These are phyloP conservation scores for Allolobophora icterica DNA, from an alignment of 2,888 invertebrate species.

Conservation along the genomic window DNA sequence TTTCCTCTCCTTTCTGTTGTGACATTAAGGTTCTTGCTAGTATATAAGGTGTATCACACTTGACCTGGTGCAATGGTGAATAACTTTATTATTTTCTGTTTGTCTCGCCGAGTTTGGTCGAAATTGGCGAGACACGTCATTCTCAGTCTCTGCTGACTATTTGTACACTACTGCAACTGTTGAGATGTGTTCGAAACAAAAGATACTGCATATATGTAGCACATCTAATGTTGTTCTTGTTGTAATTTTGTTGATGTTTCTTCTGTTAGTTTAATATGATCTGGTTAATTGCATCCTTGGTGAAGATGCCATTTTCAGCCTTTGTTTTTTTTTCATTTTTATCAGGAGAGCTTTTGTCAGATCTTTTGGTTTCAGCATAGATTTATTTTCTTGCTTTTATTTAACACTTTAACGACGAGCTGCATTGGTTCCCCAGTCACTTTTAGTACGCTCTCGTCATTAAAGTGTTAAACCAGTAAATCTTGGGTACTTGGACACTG, in stretches of 20 bases:
- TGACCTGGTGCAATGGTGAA: not conserved
- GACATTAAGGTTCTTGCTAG: not conserved
- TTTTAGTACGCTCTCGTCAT: too few species aligned
- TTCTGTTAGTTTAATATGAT: not conserved
- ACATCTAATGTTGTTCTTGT: not conserved
- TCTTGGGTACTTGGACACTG: not conserved
- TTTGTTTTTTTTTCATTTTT: too few species aligned
- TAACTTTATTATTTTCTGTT: not conserved
- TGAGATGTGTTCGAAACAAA: not conserved
- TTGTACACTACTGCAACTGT: not conserved
- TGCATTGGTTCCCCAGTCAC: too few species aligned
- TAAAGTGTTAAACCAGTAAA: too few species aligned
- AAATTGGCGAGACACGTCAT: not conserved
- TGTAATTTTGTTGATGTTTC: conserved; percentile 8
- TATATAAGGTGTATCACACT: not conserved
- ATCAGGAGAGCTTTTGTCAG: not conserved
- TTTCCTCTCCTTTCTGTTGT: not conserved
- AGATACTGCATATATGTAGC: not conserved
- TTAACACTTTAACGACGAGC: too few species aligned
- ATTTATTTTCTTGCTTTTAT: not conserved
- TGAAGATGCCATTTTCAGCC: too few species aligned
- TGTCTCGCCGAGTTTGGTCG: not conserved
- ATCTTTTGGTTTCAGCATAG: not conserved
- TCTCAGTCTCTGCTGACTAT: too few species aligned
- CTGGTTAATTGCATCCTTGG: not conserved